Evolutionary conservation across 2,797 vertebrate species (phyloP).

Genomic region (Microctenopoma steveboyesi): DNA sequence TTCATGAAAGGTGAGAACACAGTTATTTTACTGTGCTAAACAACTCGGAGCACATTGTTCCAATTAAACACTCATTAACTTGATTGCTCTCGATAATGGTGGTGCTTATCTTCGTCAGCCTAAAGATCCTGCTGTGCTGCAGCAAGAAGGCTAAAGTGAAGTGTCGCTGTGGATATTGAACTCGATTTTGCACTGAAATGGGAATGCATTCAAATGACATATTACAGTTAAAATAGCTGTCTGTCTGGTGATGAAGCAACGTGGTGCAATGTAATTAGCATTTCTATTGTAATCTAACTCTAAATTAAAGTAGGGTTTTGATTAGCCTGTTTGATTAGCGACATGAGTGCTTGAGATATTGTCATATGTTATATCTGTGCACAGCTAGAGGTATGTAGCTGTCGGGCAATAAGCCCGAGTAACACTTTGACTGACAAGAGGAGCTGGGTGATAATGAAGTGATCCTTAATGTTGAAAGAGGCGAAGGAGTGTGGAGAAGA

Average conservation of each 20-base stretch:
- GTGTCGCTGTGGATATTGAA: slow-evolving; percentile 9
- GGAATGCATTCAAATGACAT: neutral
- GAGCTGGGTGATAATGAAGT: slow-evolving; percentile 66
- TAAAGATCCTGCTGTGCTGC: slow-evolving; percentile 40
- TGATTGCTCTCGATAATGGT: slow-evolving; percentile 64
- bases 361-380: slow-evolving; percentile 19
- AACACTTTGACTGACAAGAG: slow-evolving; percentile 36
- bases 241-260: neutral
- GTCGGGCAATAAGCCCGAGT: slow-evolving; percentile 8
- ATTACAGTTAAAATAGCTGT: slow-evolving; percentile 6
- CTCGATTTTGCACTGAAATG: neutral
- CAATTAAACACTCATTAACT: slow-evolving; percentile 71
- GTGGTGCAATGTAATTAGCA: neutral
- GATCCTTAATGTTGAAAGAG: slow-evolving; percentile 46
- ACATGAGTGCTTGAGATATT: neutral
- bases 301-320: slow-evolving; percentile 9
- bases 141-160: slow-evolving; percentile 38
- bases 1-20: slow-evolving; percentile 44
- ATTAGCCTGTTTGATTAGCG: slow-evolving; percentile 10
- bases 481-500: slow-evolving; percentile 37
- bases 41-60: slow-evolving; percentile 49
- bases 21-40: slow-evolving; percentile 47
- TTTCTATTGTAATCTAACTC: neutral
- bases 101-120: slow-evolving; percentile 51
- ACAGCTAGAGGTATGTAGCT: slow-evolving; percentile 23